Conservation (phyloP, 2,797 vertebrate genomes). For the Ctenosaura bakeri region DNA sequence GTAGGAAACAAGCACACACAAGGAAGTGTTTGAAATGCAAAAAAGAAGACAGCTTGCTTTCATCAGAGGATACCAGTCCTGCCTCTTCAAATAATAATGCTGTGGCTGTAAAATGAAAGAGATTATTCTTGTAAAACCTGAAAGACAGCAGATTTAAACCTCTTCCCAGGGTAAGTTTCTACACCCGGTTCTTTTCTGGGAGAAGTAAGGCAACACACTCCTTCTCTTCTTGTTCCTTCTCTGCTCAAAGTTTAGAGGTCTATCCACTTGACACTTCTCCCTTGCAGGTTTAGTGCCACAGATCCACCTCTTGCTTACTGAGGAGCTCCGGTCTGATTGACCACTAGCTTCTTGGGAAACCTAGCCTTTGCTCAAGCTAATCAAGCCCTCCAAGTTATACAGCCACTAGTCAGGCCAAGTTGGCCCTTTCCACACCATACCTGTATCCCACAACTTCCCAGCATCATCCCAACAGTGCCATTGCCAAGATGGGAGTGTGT, state of each 20-base stretch:
- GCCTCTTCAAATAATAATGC: neutral
- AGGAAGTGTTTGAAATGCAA: neutral
- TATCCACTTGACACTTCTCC: neutral
- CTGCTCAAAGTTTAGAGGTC: neutral
- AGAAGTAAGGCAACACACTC: neutral
- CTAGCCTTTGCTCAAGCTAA: neutral
- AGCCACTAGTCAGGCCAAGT: neutral
- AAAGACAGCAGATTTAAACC: slow-evolving; percentile 3
- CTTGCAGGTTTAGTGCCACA: neutral
- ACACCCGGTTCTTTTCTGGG: neutral
- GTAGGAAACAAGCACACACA: neutral
- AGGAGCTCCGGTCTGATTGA: neutral
- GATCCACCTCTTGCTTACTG: neutral
- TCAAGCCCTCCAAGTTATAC: neutral
- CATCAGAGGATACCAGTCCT: neutral
- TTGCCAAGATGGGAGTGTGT: no score
- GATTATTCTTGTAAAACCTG: neutral
- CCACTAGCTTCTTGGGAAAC: neutral
- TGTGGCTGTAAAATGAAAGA: neutral
- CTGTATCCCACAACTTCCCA: no score
- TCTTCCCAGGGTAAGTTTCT: neutral
- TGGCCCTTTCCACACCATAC: no score
- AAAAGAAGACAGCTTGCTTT: neutral
- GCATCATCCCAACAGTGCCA: no score
- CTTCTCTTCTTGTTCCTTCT: neutral